Conservation (phyloP, 2,797 vertebrate genomes). For the Acridotheres tristis region DNA sequence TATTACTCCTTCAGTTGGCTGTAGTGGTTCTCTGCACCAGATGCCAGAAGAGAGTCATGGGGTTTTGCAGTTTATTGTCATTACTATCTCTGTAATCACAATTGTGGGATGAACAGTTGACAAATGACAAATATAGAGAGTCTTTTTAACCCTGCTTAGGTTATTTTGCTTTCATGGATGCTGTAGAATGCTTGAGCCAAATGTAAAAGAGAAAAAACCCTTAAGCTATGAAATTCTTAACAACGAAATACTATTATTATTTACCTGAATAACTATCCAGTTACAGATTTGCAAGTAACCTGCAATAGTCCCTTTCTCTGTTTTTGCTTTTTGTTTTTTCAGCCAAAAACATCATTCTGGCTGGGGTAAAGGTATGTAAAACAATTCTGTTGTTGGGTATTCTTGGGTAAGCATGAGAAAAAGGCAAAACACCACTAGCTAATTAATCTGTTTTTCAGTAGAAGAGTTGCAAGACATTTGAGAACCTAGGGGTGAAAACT, state of each 20-base stretch:
- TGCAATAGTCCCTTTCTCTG: neutral
- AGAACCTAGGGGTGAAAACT: neutral
- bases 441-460: neutral
- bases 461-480: neutral
- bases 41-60: neutral
- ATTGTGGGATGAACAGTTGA: neutral
- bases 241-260: neutral
- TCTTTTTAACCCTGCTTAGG: neutral
- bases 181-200: neutral
- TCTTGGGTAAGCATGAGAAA: neutral
- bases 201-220: neutral
- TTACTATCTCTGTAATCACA: neutral
- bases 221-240: neutral
- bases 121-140: neutral
- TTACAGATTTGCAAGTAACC: neutral
- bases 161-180: neutral
- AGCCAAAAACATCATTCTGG: conserved; percentile 98
- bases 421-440: neutral
- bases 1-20: neutral
- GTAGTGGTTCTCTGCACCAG: neutral
- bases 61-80: neutral
- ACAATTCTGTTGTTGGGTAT: neutral
- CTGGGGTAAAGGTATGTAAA: conserved; percentile 91
- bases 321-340: conserved; percentile 43
- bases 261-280: neutral